Base-by-base conservation (phyloP, 1,140 invertebrate species). In the Pseudomyrmex pallidus region DNA sequence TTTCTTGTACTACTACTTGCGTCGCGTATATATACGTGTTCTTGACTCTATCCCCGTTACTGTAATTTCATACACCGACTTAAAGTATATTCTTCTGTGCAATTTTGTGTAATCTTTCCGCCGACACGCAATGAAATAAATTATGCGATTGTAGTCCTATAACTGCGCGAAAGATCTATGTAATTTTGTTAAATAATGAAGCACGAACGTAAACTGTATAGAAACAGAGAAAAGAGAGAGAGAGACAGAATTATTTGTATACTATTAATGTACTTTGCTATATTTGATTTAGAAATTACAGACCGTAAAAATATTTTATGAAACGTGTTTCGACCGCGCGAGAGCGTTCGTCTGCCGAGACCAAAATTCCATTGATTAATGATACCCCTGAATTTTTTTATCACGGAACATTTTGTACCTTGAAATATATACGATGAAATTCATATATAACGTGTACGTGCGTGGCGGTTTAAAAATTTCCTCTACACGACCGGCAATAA, bases 1-100 rank as follows among this genome's bases (percentile, higher is more conserved):
- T 86, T 87, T 62, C 82, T 80, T 72, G 52, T 12, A 57, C 20
- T 12, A 62, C 50, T 61, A 48, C 25, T 78, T 72, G 35, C 50
- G 10, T 54, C 67, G 0, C 12, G 13, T 22, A 48, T 35, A 35
- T 35, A 35, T 35, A 35, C 35, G 35, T 35, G 35, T 56, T 35
- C 25, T 20, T 35, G 50, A 62, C 20, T 25, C n/a, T 70, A 35
- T 35, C 35, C 7, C 44, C 46, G 2, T 73, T 82, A 57, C 52
- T 44, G 20, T 46, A 5, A 74, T 83, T 73, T 64, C 52, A 52
- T 52, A 52, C 46, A 44, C 10, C 17, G 46, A 48, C 9, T 46
- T 48, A 67, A 78, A 13, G 13, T 57, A 63, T 17, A n/a, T 20
- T 25, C 17, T 22, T 25, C 17, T 22, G 54, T 44, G 44, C 12